Conservation (phyloP, 37 sponge, comb jelly and placozoan genomes). For the Crambe crambe region DNA sequence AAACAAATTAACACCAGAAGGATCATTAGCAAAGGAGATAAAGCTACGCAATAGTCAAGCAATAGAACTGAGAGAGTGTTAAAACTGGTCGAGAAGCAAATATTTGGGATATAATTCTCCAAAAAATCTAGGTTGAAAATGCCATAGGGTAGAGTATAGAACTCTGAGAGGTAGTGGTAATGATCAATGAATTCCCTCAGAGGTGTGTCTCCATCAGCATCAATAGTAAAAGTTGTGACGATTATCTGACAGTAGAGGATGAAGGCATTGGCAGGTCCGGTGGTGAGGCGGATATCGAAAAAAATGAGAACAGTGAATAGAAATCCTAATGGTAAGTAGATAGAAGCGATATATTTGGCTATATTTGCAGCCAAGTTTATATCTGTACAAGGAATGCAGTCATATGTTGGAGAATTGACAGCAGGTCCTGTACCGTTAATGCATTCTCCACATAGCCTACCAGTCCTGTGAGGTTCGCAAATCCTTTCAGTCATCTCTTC, state of each 20-base stretch:
- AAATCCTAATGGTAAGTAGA: slow-evolving; percentile 26
- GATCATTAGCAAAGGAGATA: slow-evolving; percentile 62
- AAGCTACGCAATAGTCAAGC: slow-evolving; percentile 34
- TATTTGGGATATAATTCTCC: neutral
- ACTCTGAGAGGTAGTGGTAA: neutral
- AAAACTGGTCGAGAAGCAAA: slow-evolving; percentile 23
- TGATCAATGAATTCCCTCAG: neutral
- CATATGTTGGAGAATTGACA: slow-evolving; percentile 8
- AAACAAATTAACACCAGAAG: slow-evolving; percentile 2
- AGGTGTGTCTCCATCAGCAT: slow-evolving; percentile 26
- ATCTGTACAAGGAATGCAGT: slow-evolving; percentile 25
- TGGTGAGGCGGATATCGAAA: slow-evolving; percentile 56
- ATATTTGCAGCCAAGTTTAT: slow-evolving; percentile 3
- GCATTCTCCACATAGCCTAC: slow-evolving; percentile 48
- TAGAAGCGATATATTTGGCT: slow-evolving; percentile 17
- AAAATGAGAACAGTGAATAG: slow-evolving; percentile 48
- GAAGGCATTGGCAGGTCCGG: slow-evolving; percentile 62
- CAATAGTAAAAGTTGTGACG: slow-evolving; percentile 4
- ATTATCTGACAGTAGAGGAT: slow-evolving; percentile 57
- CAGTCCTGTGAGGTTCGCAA: slow-evolving; percentile 34
- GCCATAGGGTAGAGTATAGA: slow-evolving; percentile 40
- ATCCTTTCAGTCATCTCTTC: neutral
- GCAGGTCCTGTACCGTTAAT: slow-evolving; percentile 20
- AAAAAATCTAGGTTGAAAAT: slow-evolving; percentile 57
- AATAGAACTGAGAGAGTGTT: slow-evolving; percentile 33